Evolutionary conservation across 2,888 invertebrate genomes (phyloP), one percentile per base, ranked within the genome.

Genomic region (Nomada ruficornis): DNA sequence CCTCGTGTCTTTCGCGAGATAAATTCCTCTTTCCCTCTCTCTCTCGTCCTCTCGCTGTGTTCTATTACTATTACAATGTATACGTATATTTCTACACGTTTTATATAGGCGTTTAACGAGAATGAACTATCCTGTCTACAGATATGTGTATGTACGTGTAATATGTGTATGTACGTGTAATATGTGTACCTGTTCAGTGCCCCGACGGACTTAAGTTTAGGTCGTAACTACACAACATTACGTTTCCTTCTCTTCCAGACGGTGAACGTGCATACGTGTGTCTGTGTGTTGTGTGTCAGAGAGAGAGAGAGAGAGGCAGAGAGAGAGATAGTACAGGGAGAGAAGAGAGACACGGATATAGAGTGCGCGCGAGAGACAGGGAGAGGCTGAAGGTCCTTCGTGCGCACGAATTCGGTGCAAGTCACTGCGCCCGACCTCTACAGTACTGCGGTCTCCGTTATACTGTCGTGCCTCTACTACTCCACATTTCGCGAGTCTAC

Each of bases 381-480:
- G 74, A 82, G 78, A 86, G 80, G 50, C 68, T 69, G 67, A 55
- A 57, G 71, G 42, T 59, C 54, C 65, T 83, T 74, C 75, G 81
- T 76, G 80, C 82, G 70, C 75, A 62, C 83, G 77, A 84, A 63
- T 71, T 80, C 54, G 63, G 77, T 83, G 82, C 77, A 63, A 82
- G 36, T 75, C 82, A 78, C 74, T 79, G 78, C 85, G 76, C 68
- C 47, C 90, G 86, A 70, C 86, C 86, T 85, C 84, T 83, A 87
- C 90, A 85, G 78, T 86, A 88, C 90, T 88, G 87, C 87, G 89
- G 90, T 89, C 91, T 89, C 87, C 86, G 89, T 90, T 88, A 81
- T 87, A 92, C 91, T 92, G 89, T 36, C 86, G 86, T 79, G 54
- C 26, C 74, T 60, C 47, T 55, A 62, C 75, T 64, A 29, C 71